A percentile compares a stretch with the other conserved stretches of the same genome.
phyloP scores from a whole-genome alignment of 1,140 invertebrate species.

The Apis florea region DNA sequence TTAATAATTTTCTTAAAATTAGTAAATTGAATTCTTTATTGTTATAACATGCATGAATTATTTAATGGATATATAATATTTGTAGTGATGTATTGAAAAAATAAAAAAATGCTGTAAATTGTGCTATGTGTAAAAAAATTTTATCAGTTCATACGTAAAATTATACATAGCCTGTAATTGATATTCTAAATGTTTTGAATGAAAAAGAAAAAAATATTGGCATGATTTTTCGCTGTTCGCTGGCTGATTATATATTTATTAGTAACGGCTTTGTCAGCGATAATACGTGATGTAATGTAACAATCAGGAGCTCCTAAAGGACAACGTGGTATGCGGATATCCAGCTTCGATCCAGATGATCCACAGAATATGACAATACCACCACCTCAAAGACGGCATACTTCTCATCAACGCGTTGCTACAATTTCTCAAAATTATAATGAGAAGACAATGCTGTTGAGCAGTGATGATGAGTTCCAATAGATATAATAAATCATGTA shows the following conservation, averaged over 20 bases:
- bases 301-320: slow-evolving; percentile 83
- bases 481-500: slow-evolving; percentile 76
- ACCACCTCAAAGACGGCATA: slow-evolving; percentile 81
- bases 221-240: slow-evolving; percentile 30
- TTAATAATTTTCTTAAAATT: background rate
- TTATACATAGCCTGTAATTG: slow-evolving; percentile 26
- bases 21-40: slow-evolving; percentile 5
- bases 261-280: slow-evolving; percentile 20
- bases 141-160: background rate
- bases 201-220: background rate
- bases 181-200: slow-evolving; percentile 21
- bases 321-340: slow-evolving; percentile 84
- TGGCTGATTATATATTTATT: slow-evolving; percentile 24
- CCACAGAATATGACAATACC: slow-evolving; percentile 80
- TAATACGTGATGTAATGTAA: slow-evolving; percentile 61
- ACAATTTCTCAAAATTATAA: slow-evolving; percentile 93
- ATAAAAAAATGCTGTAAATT: slow-evolving; percentile 32
- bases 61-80: slow-evolving; percentile 14
- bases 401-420: slow-evolving; percentile 85
- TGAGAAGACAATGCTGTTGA: slow-evolving; percentile 97
- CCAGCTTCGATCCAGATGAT: slow-evolving; percentile 86
- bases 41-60: slow-evolving; percentile 37
- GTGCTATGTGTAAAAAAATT: slow-evolving; percentile 13
- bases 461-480: slow-evolving; percentile 98
- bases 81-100: slow-evolving; percentile 16